Evolutionary conservation across 2,797 vertebrate genomes (phyloP).

Genomic region (Parambassis ranga): DNA sequence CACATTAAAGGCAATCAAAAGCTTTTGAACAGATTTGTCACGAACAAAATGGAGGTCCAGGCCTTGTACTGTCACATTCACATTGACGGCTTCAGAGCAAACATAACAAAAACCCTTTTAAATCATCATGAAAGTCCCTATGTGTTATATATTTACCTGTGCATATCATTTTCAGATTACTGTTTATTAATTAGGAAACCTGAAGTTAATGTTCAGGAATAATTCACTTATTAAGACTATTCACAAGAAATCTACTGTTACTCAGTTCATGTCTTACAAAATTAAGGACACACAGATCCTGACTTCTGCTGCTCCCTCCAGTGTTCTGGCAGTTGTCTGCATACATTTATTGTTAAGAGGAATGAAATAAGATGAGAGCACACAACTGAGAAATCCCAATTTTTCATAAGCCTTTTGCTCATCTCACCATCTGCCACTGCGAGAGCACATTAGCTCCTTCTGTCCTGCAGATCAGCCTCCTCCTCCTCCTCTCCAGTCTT

Average conservation of each 20-base stretch:
- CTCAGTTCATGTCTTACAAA: not conserved
- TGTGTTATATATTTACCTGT: conserved; percentile 1
- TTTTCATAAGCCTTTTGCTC: conserved; percentile 40
- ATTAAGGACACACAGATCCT: conserved; percentile 1
- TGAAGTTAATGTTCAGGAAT: not conserved
- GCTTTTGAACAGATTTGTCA: conserved; percentile 52
- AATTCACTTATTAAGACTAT: not conserved
- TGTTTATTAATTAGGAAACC: not conserved
- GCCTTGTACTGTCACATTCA: conserved; percentile 2
- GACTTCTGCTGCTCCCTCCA: not conserved
- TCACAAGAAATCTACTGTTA: not conserved
- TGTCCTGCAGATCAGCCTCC: conserved; percentile 32
- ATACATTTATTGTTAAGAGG: conserved; percentile 18
- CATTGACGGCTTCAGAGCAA: not conserved
- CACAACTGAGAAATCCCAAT: conserved; percentile 16
- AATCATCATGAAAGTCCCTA: not conserved
- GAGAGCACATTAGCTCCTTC: conserved; percentile 44
- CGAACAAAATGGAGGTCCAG: conserved; percentile 49
- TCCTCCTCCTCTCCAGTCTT: not conserved
- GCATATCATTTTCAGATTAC: not conserved
- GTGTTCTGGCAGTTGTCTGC: not conserved
- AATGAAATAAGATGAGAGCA: conserved; percentile 18
- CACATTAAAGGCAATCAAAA: conserved; percentile 49
- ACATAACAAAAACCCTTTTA: not conserved
- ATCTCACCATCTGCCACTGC: conserved; percentile 58